These are phyloP conservation scores for Drosophila setosimentum DNA, from an alignment of 2,888 invertebrate species.

Conservation along the genomic window DNA sequence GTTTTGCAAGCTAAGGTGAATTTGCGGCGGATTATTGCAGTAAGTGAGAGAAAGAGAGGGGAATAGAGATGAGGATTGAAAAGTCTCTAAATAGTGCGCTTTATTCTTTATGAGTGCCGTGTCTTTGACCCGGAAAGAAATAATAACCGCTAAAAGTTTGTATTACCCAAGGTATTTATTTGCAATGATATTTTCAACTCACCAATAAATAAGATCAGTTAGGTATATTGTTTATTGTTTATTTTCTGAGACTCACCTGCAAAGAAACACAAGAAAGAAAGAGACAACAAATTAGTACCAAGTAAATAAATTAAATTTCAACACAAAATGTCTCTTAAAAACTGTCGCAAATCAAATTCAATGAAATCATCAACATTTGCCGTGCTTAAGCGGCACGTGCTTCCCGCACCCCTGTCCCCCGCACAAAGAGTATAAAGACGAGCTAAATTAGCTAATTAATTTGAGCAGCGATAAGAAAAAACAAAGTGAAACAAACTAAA, in stretches of 20 bases:
- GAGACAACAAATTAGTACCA: slow-evolving; percentile 27
- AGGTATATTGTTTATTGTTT: neutral
- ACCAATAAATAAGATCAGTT: slow-evolving; percentile 30
- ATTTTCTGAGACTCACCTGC: slow-evolving; percentile 53
- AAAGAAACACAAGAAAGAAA: slow-evolving; percentile 38
- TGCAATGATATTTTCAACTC: slow-evolving; percentile 35
- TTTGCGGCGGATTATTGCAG: neutral
- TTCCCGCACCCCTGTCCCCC: neutral
- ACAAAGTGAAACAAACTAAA: slow-evolving; percentile 29
- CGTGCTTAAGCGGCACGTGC: slow-evolving; percentile 52
- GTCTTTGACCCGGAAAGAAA: neutral
- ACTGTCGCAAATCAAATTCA: slow-evolving; percentile 27
- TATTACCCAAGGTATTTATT: neutral
- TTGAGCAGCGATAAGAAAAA: slow-evolving; percentile 42
- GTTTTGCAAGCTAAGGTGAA: neutral
- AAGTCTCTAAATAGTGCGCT: neutral
- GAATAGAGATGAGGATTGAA: neutral
- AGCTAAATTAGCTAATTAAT: slow-evolving; percentile 72
- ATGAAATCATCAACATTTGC: slow-evolving; percentile 38
- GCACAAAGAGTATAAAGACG: slow-evolving; percentile 25
- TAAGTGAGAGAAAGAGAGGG: neutral
- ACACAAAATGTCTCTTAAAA: slow-evolving; percentile 38
- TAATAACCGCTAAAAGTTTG: neutral
- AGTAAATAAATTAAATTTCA: slow-evolving; percentile 49
- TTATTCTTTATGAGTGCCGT: neutral